These are phyloP conservation scores for Brachirus orientalis DNA, from an alignment of 2,113 vertebrate species.

Conservation along the genomic window DNA sequence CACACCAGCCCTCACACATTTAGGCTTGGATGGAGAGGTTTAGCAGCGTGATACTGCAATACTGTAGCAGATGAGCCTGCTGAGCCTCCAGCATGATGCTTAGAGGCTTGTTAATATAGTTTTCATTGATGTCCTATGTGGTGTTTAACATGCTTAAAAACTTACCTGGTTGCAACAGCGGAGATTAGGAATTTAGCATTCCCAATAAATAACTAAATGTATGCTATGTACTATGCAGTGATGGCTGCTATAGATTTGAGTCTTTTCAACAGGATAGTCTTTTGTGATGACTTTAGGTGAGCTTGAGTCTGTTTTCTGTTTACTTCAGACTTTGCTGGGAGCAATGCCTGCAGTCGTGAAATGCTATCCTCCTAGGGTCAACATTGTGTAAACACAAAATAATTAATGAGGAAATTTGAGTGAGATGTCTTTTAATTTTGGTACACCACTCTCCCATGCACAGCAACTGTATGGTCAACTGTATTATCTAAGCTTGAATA, in stretches of 20 bases:
- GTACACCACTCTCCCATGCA: conserved; percentile 26
- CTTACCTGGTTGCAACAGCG: conserved; percentile 33
- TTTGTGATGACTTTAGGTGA: conserved; percentile 60
- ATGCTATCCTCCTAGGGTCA: conserved; percentile 42
- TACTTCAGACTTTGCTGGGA: conserved; percentile 56
- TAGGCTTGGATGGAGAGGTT: conserved; percentile 38
- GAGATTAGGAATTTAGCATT: conserved; percentile 41
- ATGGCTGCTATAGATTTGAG: conserved; percentile 44
- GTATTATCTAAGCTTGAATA: conserved; percentile 6
- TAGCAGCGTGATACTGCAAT: conserved; percentile 29
- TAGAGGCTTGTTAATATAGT: conserved; percentile 56
- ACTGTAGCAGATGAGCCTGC: conserved; percentile 52
- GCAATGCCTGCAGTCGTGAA: conserved; percentile 58
- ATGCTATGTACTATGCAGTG: conserved; percentile 26
- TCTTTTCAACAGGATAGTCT: conserved; percentile 18
- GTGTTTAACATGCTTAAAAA: conserved; percentile 69
- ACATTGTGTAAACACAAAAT: conserved; percentile 49
- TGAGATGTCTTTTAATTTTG: conserved; percentile 29
- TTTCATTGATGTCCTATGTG: conserved; percentile 46
- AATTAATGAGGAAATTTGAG: conserved; percentile 52
- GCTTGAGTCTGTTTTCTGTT: conserved; percentile 58
- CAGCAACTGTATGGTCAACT: conserved; percentile 24
- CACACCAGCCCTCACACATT: conserved; percentile 14
- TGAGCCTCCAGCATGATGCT: conserved; percentile 52
- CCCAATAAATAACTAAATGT: conserved; percentile 49